Evolutionary conservation across 2,888 invertebrate species (phyloP).

Genomic region (Phytoseiulus persimilis): DNA sequence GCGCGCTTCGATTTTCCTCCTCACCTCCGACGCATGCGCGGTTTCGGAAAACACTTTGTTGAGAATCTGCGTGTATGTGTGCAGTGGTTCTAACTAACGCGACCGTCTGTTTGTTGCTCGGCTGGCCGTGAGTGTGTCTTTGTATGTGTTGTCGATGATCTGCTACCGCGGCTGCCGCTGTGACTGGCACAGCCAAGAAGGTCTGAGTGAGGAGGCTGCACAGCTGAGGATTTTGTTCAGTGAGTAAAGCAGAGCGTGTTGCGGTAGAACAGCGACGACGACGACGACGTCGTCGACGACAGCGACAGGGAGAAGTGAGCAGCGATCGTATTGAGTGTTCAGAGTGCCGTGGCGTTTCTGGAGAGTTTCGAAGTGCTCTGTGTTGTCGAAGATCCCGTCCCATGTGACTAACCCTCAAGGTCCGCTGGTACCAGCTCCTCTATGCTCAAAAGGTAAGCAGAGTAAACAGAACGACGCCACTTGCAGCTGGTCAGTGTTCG

Average conservation of each 20-base stretch:
- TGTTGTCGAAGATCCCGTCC: neutral
- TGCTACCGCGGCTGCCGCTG: neutral
- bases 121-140: neutral
- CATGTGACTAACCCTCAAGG: slow-evolving; percentile 5
- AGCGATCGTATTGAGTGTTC: neutral
- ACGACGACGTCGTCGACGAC: neutral
- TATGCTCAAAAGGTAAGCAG: neutral
- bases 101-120: neutral
- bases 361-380: neutral
- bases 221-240: neutral
- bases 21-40: neutral
- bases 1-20: neutral
- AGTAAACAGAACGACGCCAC: neutral
- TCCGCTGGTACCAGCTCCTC: neutral
- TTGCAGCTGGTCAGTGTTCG: neutral
- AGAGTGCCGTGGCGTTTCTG: neutral
- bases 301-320: neutral
- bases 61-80: neutral
- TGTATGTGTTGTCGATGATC: neutral
- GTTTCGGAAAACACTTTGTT: neutral
- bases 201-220: slow-evolving; percentile 5
- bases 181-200: neutral
- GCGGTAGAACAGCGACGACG: neutral
- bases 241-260: slow-evolving; percentile 5
- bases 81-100: neutral